Evolutionary conservation across 2,888 invertebrate species (phyloP).

Genomic region (Fragum fragum): DNA sequence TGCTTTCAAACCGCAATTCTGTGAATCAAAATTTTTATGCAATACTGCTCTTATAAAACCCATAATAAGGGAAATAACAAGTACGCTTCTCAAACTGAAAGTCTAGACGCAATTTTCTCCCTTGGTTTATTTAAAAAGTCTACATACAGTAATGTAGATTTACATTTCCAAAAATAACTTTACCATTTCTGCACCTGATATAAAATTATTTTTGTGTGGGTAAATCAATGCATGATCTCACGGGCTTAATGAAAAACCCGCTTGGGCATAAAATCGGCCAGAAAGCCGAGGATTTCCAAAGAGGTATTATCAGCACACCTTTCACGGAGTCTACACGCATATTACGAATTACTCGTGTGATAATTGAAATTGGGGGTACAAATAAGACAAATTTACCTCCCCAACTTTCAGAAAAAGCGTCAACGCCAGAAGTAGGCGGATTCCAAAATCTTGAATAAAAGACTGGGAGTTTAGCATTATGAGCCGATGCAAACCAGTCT

Average conservation of each 20-base stretch:
- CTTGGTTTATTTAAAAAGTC: conserved; percentile 39
- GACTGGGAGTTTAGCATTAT: conserved; percentile 37
- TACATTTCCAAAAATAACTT: conserved; percentile 32
- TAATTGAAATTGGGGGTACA: conserved; percentile 53
- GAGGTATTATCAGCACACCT: conserved; percentile 34
- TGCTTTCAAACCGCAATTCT: too few species aligned
- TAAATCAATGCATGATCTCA: conserved; percentile 34
- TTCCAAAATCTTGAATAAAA: conserved; percentile 58
- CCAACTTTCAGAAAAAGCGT: conserved; percentile 48
- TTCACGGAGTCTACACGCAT: conserved; percentile 20
- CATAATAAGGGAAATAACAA: not conserved
- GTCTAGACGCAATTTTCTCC: not conserved
- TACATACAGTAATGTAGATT: conserved; percentile 31
- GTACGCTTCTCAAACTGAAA: not conserved
- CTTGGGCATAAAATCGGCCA: conserved; percentile 38
- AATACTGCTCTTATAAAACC: not conserved
- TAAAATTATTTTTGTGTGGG: conserved; percentile 16
- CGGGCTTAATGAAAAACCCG: not conserved
- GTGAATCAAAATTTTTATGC: not conserved
- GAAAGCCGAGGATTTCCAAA: conserved; percentile 32
- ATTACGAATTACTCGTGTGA: conserved; percentile 34
- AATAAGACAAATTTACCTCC: conserved; percentile 31
- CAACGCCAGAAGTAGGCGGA: conserved; percentile 28
- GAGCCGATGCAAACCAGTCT: conserved; percentile 48
- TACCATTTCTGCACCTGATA: conserved; percentile 15